Base-by-base conservation (phyloP, 1,140 invertebrate genomes). In the Campodea augens region DNA sequence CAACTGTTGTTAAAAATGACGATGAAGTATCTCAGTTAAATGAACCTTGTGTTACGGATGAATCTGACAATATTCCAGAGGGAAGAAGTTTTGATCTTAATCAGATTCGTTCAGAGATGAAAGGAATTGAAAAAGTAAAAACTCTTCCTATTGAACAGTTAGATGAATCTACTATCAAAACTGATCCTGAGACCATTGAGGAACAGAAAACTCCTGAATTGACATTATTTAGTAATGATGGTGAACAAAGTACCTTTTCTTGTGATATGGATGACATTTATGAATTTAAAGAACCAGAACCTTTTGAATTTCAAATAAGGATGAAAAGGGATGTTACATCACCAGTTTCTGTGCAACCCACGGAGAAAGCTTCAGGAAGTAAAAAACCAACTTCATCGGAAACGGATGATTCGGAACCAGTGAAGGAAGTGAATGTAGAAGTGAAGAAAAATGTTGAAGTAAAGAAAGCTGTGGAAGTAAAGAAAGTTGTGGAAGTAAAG, bases 261-360 rank as follows among this genome's bases (percentile, higher is more conserved):
- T 7, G 15, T 32, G 7, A 7, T 15, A 21, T 23, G 4, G 75
- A 78, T 52, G 82, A 85, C 59, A 74, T 85, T 55, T 88, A 88
- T 52, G 83, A 88, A 59, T 88, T 88, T 54, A 86, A 86, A 60
- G 83, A 88, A 63, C 80, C 81, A 0, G 82, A 87, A 60, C 80
- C 81, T 0, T 85, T 85, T 54, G 80, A 85, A 58, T 75, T 84
- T 51, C 78, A 83, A 60, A 70, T 77, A 7, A 69, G 77, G 32
- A 65, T 68, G 13, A 56, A 52, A 23, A 7, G 43, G 18, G 43
- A 44, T 21, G n/a, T 32, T 38, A 10, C 22, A 12, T 19, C 25
- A 4, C 7, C 15, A 4, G 45, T 29, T 27, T n/a, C n/a, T n/a
- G n/a, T n/a, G n/a, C n/a, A n/a, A n/a, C n/a, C n/a, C n/a, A n/a